phyloP scores from a whole-genome alignment of 2,797 vertebrate species.

The Alauda arvensis region DNA sequence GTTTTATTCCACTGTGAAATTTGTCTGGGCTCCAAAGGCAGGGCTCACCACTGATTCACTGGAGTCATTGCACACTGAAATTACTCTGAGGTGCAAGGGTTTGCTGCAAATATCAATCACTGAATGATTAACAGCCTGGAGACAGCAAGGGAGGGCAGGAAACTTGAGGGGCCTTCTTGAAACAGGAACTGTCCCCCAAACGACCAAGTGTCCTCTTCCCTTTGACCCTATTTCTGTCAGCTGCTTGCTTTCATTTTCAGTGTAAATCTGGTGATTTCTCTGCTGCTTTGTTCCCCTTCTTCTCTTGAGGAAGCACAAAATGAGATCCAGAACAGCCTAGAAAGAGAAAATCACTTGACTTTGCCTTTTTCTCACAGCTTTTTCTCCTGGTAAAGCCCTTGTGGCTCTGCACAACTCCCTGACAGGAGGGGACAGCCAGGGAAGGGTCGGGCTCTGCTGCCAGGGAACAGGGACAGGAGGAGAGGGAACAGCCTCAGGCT shows the following conservation, averaged over 20 bases:
- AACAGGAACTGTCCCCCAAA: neutral
- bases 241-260: neutral
- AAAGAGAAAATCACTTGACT: neutral
- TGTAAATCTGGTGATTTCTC: neutral
- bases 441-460: neutral
- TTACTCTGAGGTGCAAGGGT: neutral
- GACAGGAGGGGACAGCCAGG: neutral
- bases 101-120: neutral
- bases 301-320: neutral
- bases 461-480: neutral
- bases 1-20: neutral
- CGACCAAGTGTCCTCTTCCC: neutral
- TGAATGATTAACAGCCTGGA: neutral
- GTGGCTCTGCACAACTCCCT: neutral
- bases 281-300: neutral
- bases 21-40: neutral
- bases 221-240: neutral
- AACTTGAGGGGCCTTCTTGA: neutral
- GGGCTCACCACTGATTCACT: neutral
- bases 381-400: neutral
- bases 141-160: neutral
- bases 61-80: neutral
- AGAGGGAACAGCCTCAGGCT: neutral
- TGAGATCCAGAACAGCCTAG: neutral
- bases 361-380: neutral